Base-by-base conservation (phyloP, 2,888 invertebrate species). In the Dicycla oo region DNA sequence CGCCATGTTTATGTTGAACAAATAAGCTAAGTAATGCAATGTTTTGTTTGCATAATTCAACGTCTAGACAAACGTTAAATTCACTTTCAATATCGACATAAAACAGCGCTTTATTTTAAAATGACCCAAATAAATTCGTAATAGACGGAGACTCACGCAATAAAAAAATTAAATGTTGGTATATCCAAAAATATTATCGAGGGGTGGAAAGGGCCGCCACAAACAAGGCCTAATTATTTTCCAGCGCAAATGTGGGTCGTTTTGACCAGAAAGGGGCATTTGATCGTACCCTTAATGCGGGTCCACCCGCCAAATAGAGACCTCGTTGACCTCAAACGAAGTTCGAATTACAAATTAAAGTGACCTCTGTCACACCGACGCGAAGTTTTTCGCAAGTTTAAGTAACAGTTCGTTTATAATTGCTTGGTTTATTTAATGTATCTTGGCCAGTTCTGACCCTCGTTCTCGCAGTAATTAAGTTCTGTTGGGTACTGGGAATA, bases 261-360 rank as follows among this genome's bases (percentile, higher is more conserved):
- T 83, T 82, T 75, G 78, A 78, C 84, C 80, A 85, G 84, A 88
- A 90, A 90, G 86, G 88, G 90, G 81, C 88, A 87, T 85, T 84
- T 85, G 87, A 86, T 85, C 83, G 84, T 72, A 80, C 84, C 79
- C 87, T 79, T 90, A 91, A 91, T 89, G 91, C 79, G 85, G 85
- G 89, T 86, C 89, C 86, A 82, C 77, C 68, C 80, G 81, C 88
- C 87, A 83, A 92, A 91, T 93, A 89, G 91, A 92, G 91, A 90
- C 88, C 90, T 87, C 80, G 75, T 78, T 87, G 86, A 90, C 92
- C 93, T 87, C 93, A 92, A 93, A 93, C 91, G 92, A 90, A 92
- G 90, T 92, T 87, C 89, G 90, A 93, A 92, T 91, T 91, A 92
- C 90, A 91, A 92, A 93, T 92, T 93, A 91, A 91, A 85, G 70